phyloP scores from a whole-genome alignment of 2,113 vertebrate species.

The Psephotus haematonotus region DNA sequence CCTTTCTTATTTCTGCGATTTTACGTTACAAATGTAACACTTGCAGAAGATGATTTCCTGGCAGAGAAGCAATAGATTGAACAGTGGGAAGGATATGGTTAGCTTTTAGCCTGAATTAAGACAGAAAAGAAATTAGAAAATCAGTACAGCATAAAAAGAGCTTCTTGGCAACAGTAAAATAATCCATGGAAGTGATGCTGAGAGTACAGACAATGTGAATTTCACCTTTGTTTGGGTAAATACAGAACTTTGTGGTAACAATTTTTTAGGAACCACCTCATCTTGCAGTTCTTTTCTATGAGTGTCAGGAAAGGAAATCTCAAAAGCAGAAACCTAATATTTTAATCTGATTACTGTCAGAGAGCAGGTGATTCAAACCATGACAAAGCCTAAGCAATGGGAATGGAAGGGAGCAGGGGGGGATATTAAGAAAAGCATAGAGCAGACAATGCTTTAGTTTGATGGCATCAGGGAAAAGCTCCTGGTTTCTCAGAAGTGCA shows the following conservation, averaged over 20 bases:
- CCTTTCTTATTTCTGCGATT: slow-evolving; percentile 2
- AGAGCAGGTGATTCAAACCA: slow-evolving; percentile 27
- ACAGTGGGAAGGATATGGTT: background rate
- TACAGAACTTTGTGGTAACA: background rate
- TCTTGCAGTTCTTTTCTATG: background rate
- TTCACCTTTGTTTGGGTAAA: background rate
- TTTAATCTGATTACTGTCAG: slow-evolving; percentile 58
- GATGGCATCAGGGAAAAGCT: background rate
- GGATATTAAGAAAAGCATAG: background rate
- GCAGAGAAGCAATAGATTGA: background rate
- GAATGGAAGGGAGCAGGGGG: background rate
- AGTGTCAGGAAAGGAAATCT: slow-evolving; percentile 5
- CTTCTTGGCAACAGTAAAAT: background rate
- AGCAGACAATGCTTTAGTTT: background rate
- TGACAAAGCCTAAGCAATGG: slow-evolving; percentile 10
- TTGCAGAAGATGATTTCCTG: slow-evolving; percentile 40
- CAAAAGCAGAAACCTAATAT: slow-evolving; percentile 21
- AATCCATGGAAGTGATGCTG: background rate
- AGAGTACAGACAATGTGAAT: background rate
- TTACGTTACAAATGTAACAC: slow-evolving; percentile 24
- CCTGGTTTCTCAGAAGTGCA: background rate
- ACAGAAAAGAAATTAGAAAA: slow-evolving; percentile 40
- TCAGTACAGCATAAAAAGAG: slow-evolving; percentile 3
- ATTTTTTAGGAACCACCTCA: slow-evolving; percentile 33
- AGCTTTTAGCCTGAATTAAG: slow-evolving; percentile 38